Conservation (phyloP, 1,140 invertebrate genomes). For the Leptinotarsa undecemlineata region DNA sequence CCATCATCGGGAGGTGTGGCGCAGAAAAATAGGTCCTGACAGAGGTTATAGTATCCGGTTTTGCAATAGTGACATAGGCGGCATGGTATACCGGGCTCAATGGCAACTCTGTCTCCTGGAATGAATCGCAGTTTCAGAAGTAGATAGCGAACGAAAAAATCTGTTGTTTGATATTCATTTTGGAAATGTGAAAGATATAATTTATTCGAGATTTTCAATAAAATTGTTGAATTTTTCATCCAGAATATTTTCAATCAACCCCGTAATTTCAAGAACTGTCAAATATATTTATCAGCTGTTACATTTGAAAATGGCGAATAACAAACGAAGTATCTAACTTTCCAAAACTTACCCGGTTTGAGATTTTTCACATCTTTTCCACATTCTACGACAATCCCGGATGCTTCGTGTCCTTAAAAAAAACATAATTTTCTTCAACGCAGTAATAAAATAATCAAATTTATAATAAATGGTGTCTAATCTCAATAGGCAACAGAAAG, state of each 20-base stretch:
- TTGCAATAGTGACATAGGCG: slow-evolving; percentile 84
- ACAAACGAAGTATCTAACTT: neutral
- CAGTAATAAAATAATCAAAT: too few species aligned
- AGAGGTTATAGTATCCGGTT: slow-evolving; percentile 87
- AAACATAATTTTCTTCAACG: neutral
- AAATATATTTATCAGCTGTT: neutral
- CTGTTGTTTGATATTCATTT: too few species aligned
- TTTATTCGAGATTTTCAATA: too few species aligned
- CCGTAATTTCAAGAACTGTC: too few species aligned
- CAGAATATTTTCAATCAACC: too few species aligned
- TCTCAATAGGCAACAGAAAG: too few species aligned
- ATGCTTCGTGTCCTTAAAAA: slow-evolving; percentile 74
- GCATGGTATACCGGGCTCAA: slow-evolving; percentile 92
- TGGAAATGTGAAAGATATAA: too few species aligned
- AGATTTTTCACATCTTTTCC: slow-evolving; percentile 78
- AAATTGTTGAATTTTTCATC: too few species aligned
- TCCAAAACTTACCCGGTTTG: slow-evolving; percentile 59
- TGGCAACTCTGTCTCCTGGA: slow-evolving; percentile 84
- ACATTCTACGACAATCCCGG: slow-evolving; percentile 70
- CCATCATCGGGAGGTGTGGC: slow-evolving; percentile 90
- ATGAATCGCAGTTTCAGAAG: neutral
- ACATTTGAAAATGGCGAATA: neutral
- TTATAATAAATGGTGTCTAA: too few species aligned
- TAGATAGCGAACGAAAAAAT: too few species aligned
- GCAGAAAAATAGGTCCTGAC: slow-evolving; percentile 82